Evolutionary conservation across 1,140 invertebrate genomes (phyloP), one percentile per base, ranked within the genome.

Genomic region (Meloidogyne floridensis): DNA sequence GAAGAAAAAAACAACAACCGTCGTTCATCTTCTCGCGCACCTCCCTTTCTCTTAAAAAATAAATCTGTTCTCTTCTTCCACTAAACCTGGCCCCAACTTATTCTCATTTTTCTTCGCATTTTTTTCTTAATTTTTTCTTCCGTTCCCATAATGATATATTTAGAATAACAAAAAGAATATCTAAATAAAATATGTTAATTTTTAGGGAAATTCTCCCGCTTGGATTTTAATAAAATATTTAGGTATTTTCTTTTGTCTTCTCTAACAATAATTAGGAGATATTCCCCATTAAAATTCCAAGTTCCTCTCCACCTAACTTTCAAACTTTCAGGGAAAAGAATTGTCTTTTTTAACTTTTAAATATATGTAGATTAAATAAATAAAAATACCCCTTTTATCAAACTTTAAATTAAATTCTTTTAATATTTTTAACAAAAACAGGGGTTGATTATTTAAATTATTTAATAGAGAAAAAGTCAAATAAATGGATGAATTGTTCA

Each of bases 141-240:
- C 59, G 59, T 65, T 65, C 59, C 59, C 59, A 65, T 65, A n/a
- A 65, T 65, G n/a, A 65, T 65, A 0, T 65, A n/a, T 65, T 65
- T 65, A 0, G 6, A n/a, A 65, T 65, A 65, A 65, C 15, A 65
- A 65, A n/a, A n/a, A n/a, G n/a, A n/a, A n/a, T 65, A 32, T 32
- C 32, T 32, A 32, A 32, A 8, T 47, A 47, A 47, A 65, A 65
- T n/a, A 65, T 65, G 59, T 65, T 65, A 65, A 65, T 65, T n/a
- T 65, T 65, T n/a, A 15, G 59, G 59, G 59, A n/a, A 65, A 65
- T 65, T 65, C 59, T 65, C 59, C 59, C 59, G 15, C 59, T 65
- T 65, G 7, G 59, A 65, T 65, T 65, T 65, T 65, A n/a, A 4
- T 54, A 9, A 9, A 54, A 54, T 54, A 54, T 54, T 11, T 54